phyloP scores from a whole-genome alignment of 2,797 vertebrate genomes.

The Pelobates cultripes region DNA sequence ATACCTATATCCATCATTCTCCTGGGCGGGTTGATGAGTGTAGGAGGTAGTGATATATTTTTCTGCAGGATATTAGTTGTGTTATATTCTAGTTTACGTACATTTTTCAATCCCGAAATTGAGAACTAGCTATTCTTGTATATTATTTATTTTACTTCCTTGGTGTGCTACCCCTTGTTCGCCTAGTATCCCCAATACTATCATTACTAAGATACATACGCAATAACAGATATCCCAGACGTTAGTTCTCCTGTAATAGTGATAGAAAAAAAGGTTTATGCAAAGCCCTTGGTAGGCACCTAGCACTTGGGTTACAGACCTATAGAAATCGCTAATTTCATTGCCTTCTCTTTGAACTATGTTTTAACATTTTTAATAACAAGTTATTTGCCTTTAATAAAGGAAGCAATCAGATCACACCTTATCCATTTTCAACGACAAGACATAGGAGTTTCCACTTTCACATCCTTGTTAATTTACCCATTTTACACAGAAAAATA shows the following conservation, averaged over 20 bases:
- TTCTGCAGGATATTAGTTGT: too few relatives aligned
- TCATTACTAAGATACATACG: constrained; percentile 34
- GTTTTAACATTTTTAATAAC: constrained; percentile 20
- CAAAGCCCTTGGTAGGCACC: not conserved
- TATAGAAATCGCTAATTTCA: not conserved
- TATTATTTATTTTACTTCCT: too few relatives aligned
- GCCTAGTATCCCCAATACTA: not conserved
- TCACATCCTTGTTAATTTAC: constrained; percentile 54
- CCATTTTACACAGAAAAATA: constrained; percentile 45
- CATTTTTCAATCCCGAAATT: too few relatives aligned
- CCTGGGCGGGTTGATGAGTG: too few relatives aligned
- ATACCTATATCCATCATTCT: too few relatives aligned
- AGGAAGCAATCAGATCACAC: constrained; percentile 46
- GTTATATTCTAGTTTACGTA: too few relatives aligned
- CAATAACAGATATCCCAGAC: constrained; percentile 17
- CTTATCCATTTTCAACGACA: constrained; percentile 43
- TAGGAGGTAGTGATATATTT: too few relatives aligned
- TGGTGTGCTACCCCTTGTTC: not conserved
- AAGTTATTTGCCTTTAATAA: constrained; percentile 28
- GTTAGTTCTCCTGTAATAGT: constrained; percentile 1
- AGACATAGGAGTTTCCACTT: constrained; percentile 48
- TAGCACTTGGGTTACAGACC: not conserved
- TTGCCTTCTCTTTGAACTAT: constrained; percentile 8
- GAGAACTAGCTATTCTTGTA: too few relatives aligned
- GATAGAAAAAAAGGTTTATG: not conserved